Evolutionary conservation across 2,888 invertebrate genomes (phyloP).

Genomic region (Drosophila formosana): DNA sequence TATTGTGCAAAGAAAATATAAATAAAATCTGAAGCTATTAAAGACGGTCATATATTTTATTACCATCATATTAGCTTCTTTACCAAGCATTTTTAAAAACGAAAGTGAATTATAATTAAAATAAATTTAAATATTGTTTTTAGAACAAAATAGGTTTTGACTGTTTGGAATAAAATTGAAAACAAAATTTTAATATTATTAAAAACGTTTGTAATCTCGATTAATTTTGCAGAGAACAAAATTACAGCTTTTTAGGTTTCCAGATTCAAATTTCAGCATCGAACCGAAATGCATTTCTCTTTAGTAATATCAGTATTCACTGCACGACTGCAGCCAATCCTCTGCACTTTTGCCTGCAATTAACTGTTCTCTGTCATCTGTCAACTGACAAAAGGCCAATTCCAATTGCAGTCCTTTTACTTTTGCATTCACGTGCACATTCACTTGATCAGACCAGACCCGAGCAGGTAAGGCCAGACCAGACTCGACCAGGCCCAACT

Average conservation of each 20-base stretch:
- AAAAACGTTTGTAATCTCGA: neutral
- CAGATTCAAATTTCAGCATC: neutral
- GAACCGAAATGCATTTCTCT: neutral
- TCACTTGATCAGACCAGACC: conserved; percentile 45
- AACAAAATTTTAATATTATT: neutral
- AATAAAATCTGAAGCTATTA: no score
- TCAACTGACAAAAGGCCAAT: conserved; percentile 26
- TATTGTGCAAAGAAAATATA: no score
- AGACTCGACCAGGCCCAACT: neutral
- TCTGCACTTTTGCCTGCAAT: neutral
- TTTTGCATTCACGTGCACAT: conserved; percentile 40
- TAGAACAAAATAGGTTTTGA: no score
- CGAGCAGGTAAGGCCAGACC: neutral
- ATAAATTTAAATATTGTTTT: no score
- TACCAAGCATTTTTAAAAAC: no score
- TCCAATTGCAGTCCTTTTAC: conserved; percentile 52
- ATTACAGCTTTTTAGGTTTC: neutral
- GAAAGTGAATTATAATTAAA: no score
- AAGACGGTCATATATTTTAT: no score
- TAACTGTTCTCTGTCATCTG: conserved; percentile 23
- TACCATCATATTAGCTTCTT: no score
- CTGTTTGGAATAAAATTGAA: no score
- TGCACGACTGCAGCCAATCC: conserved; percentile 18
- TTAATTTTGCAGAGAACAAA: neutral
- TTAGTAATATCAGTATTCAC: neutral